These are phyloP conservation scores for Zootoca vivipara DNA, from an alignment of 2,113 vertebrate species.

Conservation along the genomic window DNA sequence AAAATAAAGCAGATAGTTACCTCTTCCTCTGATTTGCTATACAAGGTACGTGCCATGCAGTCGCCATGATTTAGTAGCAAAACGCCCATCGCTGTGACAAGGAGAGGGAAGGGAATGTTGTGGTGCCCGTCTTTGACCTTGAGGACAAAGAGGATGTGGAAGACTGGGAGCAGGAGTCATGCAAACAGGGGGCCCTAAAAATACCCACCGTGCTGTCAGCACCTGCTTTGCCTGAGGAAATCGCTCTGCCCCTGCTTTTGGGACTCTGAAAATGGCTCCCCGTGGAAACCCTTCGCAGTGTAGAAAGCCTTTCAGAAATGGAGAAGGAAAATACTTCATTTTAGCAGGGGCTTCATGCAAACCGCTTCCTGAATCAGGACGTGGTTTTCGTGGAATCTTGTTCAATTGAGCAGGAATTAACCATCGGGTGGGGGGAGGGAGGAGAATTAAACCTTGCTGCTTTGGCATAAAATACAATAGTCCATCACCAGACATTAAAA, in stretches of 20 bases:
- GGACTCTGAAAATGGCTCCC: neutral
- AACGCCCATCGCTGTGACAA: neutral
- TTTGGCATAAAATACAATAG: too few species aligned
- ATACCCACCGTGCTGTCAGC: neutral
- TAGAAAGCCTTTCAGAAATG: too few species aligned
- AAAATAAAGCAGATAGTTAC: slow-evolving; percentile 63
- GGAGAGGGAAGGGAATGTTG: neutral
- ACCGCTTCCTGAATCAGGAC: too few species aligned
- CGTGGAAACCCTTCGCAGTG: neutral
- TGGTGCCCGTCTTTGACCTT: neutral
- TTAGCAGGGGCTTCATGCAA: too few species aligned
- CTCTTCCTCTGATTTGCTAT: slow-evolving; percentile 48
- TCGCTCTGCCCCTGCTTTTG: too few species aligned
- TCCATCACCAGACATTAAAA: too few species aligned
- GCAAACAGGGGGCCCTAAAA: neutral
- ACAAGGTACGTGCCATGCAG: slow-evolving; percentile 58
- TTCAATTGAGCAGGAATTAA: too few species aligned
- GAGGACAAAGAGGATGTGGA: neutral
- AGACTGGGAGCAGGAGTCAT: neutral
- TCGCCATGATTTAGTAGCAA: neutral
- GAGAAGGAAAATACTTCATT: too few species aligned
- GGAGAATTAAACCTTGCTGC: too few species aligned
- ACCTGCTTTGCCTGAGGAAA: neutral
- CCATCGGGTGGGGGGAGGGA: too few species aligned
- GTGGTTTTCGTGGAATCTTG: too few species aligned